Conservation (phyloP, 2,797 vertebrate species). For the Bovichtus diacanthus region DNA sequence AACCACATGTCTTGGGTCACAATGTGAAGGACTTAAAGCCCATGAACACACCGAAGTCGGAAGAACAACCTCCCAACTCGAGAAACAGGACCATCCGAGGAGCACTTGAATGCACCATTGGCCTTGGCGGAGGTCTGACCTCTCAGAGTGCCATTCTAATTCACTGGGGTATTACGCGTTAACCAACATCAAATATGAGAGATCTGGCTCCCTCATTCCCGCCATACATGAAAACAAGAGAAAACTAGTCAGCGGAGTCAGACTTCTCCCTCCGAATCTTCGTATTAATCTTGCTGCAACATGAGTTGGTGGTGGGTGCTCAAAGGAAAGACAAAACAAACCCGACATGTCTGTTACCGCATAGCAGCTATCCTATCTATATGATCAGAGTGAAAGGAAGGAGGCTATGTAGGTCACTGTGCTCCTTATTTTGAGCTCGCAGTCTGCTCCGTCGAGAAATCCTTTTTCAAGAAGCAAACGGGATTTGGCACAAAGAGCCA, state of each 20-base stretch:
- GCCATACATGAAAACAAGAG: not conserved
- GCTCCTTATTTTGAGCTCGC: conserved; percentile 70
- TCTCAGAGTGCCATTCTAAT: too few species aligned
- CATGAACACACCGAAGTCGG: too few species aligned
- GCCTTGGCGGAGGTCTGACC: too few species aligned
- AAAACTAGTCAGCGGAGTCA: too few species aligned
- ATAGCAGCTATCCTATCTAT: conserved; percentile 12
- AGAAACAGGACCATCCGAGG: too few species aligned
- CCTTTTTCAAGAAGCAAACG: conserved; percentile 66
- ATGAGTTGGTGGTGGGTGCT: not conserved
- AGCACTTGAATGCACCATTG: too few species aligned
- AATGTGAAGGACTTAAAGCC: too few species aligned
- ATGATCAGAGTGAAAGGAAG: conserved; percentile 37
- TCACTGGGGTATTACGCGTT: not conserved
- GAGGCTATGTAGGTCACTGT: conserved; percentile 62
- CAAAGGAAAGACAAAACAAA: conserved; percentile 5
- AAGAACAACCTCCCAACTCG: too few species aligned
- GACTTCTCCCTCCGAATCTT: too few species aligned
- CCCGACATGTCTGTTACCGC: conserved; percentile 4
- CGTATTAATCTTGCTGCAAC: not conserved
- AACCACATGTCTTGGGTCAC: too few species aligned
- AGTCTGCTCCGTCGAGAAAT: conserved; percentile 72
- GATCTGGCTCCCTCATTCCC: not conserved
- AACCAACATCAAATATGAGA: not conserved
- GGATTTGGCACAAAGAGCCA: conserved; percentile 71